Evolutionary conservation across 2,113 vertebrate genomes (phyloP), one percentile per base, ranked within the genome.

Genomic region (Nibea albiflora): DNA sequence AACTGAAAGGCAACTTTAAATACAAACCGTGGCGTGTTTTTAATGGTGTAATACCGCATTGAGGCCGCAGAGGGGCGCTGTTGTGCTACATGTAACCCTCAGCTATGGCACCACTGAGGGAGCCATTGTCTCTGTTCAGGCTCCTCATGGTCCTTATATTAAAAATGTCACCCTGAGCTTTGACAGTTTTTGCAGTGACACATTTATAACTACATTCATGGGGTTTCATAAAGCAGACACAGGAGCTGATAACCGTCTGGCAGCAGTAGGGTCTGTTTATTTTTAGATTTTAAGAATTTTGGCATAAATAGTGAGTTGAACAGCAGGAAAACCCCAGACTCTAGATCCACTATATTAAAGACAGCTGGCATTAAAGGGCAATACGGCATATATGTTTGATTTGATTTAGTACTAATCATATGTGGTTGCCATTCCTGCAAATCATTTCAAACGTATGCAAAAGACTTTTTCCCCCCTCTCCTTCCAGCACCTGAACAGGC

Each of bases 11-110:
- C 19, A 14, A 11, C 10, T 49, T 9, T 39, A 28, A 3, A 11
- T 44, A 7, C 4, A 19, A 14, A 42, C 4, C 0, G 17, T 20
- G 11, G 4, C 15, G 12, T 49, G 20, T 46, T 35, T 56, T 1
- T 2, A 61, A 11, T 4, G 9, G 1, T 53, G 73, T 63, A 84
- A 14, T 72, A 35, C 20, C 5, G 8, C 1, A 5, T 5, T 39
- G 16, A 50, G 22, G 42, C 46, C 92, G 69, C 74, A 28, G 56
- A 52, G 77, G 35, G 56, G 85, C 73, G 60, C 0, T 88, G 58
- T 79, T 76, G 76, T 47, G 4, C 57, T 26, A 9, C 9, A 2
- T 42, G 7, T 31, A 24, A 53, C 4, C 31, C 28, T 61, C 20
- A 20, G 16, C 70, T 4, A 14, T 5, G 20, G 4, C 26, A 47